Evolutionary conservation across 2,113 vertebrate species (phyloP), one percentile per base, ranked within the genome.

Genomic region (Chaenogobius annularis): DNA sequence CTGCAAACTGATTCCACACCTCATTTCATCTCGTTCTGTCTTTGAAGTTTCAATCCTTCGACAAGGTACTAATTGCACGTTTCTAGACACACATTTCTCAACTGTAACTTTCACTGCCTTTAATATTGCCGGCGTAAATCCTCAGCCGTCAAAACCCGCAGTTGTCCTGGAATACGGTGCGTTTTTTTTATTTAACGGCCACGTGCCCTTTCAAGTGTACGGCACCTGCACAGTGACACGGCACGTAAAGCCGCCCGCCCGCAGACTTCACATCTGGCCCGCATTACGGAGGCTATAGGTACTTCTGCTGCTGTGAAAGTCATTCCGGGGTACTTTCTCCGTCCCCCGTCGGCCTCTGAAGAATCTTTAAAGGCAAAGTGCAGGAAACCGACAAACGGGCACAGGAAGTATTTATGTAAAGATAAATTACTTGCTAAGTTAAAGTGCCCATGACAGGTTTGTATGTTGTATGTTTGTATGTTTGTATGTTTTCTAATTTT

Each of bases 381-480:
- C 75, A 59, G 48, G 71, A 75, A 40, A 14, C 1, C 59, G 47
- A 75, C 59, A 20, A 67, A 83, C 77, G 47, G 23, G 55, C 50
- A 46, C 80, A 77, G 81, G 83, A 82, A 70, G 74, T 73, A 66
- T 72, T 78, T 56, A 68, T 56, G 67, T 78, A 47, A 43, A 35
- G 35, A 35, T 35, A 6, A 35, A 6, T 35, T 40, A 40, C 8
- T 40, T 40, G 3, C 8, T 40, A 40, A 7, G 2, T 40, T 40
- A 40, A 40, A 40, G 37, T 40, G 37, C 37, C 6, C 6, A 5
- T 40, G 37, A 40, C 37, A 9, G 37, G 37, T 40, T 40, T 40
- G 0, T 40, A 7, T 7, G 37, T n/a, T n/a, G n/a, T n/a, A n/a
- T n/a, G n/a, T n/a, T n/a, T n/a, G n/a, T n/a, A n/a, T n/a, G n/a